Evolutionary conservation across 2,797 vertebrate species (phyloP), one percentile per base, ranked within the genome.

Genomic region (Acridotheres tristis): DNA sequence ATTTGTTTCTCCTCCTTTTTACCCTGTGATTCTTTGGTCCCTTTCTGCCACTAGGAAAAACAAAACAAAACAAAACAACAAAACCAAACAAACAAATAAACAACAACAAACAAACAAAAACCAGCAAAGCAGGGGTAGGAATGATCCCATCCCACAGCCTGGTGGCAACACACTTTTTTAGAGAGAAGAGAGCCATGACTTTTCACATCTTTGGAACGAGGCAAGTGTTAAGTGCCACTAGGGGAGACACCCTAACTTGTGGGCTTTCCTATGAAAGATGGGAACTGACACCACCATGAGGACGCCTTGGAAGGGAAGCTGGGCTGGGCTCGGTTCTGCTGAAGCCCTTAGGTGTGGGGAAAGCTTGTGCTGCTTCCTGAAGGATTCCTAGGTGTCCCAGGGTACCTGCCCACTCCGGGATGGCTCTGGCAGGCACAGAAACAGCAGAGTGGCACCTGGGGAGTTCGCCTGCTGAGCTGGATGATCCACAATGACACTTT

Each of bases 211-310:
- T 72, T 38, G 34, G 63, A 47, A 77, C 0, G 0, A 75, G 50
- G 30, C 32, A 80, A 55, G 62, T 3, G n/a, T 30, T 81, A 68
- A 81, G 68, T 0, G 7, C 8, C 79, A 57, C 66, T 23, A 27
- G 43, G 30, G 71, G 29, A 72, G 82, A 26, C 73, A 54, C 42
- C 75, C 42, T 57, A 21, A 40, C 30, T 29, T 54, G 58, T 55
- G 69, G 54, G 50, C 73, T 88, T 32, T 34, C 53, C 62, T 68
- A 16, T 10, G 91, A 84, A 91, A 90, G 73, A 75, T 8, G 76
- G 85, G 91, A 88, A n/a, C 85, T 55, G 83, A 93, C 95, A 86
- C 85, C 94, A 84, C 95, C 89, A 5, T 62, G 96, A 96, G 96
- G 95, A 85, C n/a, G 9, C 68, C 93, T 55, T 2, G 73, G 34